phyloP scores from a whole-genome alignment of 35 echinoderm and acorn worm genomes.

The Apostichopus japonicus region DNA sequence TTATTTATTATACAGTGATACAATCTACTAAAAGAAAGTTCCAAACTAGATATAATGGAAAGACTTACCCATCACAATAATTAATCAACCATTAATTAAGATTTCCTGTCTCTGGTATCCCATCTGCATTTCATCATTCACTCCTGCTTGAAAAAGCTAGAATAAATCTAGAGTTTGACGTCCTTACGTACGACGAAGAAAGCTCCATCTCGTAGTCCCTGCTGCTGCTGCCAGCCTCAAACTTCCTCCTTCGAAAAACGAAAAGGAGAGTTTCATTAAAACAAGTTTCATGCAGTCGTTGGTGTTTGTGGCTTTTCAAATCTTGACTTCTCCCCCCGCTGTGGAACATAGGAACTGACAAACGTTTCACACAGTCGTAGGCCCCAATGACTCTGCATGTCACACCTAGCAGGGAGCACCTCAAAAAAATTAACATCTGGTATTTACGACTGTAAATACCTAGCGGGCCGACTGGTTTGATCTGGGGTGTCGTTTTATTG shows the following conservation, averaged over 20 bases:
- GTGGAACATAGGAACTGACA: conserved; percentile 19
- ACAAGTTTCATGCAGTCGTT: not conserved
- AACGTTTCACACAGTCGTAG: not conserved
- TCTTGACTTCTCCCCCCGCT: conserved; percentile 7
- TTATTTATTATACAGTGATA: no score
- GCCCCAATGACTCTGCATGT: not conserved
- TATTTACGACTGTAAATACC: conserved; percentile 21
- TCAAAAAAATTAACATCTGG: conserved; percentile 7
- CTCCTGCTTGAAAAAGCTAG: no score
- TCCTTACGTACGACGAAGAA: no score
- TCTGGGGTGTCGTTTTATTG: not conserved
- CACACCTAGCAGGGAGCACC: not conserved
- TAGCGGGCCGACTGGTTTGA: not conserved
- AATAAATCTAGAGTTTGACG: no score
- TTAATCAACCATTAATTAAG: no score
- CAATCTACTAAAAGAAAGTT: no score
- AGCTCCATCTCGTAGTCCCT: no score
- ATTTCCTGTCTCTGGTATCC: no score
- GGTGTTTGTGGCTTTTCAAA: not conserved
- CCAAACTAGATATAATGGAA: no score
- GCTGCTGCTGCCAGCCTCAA: not conserved
- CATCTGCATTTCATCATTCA: no score
- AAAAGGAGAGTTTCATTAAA: not conserved
- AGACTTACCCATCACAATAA: no score
- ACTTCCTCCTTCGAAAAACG: not conserved